A percentile compares a stretch with the other conserved stretches of the same genome.
Evolutionary conservation across 2,888 invertebrate genomes (phyloP).

Genomic region (Malachius bipustulatus): DNA sequence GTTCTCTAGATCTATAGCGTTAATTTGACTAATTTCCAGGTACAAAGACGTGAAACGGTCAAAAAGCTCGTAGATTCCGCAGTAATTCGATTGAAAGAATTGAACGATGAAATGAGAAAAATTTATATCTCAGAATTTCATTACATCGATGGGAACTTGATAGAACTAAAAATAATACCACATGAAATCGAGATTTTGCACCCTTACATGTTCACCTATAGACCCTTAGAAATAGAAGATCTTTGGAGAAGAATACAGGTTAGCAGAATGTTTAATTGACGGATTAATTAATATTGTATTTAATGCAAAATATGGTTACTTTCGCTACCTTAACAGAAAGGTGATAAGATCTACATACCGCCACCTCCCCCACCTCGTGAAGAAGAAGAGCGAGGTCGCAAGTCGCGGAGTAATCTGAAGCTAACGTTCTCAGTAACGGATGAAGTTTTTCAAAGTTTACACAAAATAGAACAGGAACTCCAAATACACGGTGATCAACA

Average conservation of each 20-base stretch:
- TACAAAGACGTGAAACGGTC: constrained; percentile 46
- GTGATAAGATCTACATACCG: constrained; percentile 28
- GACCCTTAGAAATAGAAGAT: constrained; percentile 38
- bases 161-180: constrained; percentile 58
- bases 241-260: constrained; percentile 27
- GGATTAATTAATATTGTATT: not conserved
- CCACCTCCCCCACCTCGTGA: constrained; percentile 20
- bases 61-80: constrained; percentile 47
- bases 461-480: too few relatives aligned
- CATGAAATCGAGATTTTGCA: constrained; percentile 51
- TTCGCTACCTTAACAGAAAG: constrained; percentile 19
- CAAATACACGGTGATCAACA: too few relatives aligned
- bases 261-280: too few relatives aligned
- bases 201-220: constrained; percentile 48
- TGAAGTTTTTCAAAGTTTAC: too few relatives aligned
- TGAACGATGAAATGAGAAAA: constrained; percentile 44
- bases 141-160: constrained; percentile 59
- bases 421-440: too few relatives aligned
- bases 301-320: too few relatives aligned
- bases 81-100: constrained; percentile 44
- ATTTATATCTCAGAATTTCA: constrained; percentile 51
- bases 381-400: constrained; percentile 16
- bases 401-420: too few relatives aligned
- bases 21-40: not conserved
- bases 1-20: too few relatives aligned